Evolutionary conservation across 2,797 vertebrate genomes (phyloP).

Genomic region (Spinus pinus): DNA sequence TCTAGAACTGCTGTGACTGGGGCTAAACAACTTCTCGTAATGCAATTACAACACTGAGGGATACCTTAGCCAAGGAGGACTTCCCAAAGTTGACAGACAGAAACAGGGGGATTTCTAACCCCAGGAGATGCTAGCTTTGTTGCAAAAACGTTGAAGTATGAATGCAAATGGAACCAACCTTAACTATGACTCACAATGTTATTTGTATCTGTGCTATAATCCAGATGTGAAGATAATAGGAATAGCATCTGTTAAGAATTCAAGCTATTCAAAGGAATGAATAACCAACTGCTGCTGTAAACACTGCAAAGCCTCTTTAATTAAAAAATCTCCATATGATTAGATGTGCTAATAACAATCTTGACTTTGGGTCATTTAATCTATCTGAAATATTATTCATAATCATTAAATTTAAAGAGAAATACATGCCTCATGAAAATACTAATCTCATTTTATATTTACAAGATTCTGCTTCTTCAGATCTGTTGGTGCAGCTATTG

Average conservation of each 20-base stretch:
- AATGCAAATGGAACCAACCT: slow-evolving; percentile 54
- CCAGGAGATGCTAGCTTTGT: slow-evolving; percentile 35
- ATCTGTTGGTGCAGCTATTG: background rate
- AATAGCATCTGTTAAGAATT: slow-evolving; percentile 65
- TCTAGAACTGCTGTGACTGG: background rate
- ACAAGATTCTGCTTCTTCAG: background rate
- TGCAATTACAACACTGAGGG: background rate
- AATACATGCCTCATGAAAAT: slow-evolving; percentile 13
- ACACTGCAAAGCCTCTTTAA: slow-evolving; percentile 43
- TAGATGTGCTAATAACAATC: slow-evolving; percentile 61
- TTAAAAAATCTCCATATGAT: slow-evolving; percentile 68
- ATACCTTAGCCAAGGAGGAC: background rate
- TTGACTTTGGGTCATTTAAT: slow-evolving; percentile 56
- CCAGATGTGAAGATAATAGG: slow-evolving; percentile 66
- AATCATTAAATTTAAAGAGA: slow-evolving; percentile 30
- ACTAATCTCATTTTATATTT: slow-evolving; percentile 39
- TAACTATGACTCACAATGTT: slow-evolving; percentile 30
- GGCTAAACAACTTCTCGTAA: background rate
- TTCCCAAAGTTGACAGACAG: background rate
- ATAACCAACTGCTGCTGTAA: slow-evolving; percentile 55
- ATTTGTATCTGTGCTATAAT: slow-evolving; percentile 59
- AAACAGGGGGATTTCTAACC: slow-evolving; percentile 12
- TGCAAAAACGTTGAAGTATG: slow-evolving; percentile 27
- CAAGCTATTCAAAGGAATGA: slow-evolving; percentile 46
- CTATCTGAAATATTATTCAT: slow-evolving; percentile 51